Conservation (phyloP, 2,113 vertebrate genomes). For the Anarrhichthys ocellatus region DNA sequence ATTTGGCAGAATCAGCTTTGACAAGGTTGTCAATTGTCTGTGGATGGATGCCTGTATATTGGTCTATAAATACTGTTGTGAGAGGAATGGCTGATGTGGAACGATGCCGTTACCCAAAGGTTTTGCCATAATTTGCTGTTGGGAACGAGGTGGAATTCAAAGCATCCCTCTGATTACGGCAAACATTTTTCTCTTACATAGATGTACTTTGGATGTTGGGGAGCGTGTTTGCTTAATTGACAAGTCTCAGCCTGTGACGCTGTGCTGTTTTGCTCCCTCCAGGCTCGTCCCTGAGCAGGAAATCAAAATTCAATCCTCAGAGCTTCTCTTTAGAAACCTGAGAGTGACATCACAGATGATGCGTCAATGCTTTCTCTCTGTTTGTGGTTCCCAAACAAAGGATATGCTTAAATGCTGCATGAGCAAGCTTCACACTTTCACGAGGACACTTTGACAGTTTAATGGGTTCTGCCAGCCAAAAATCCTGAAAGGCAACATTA, state of each 20-base stretch:
- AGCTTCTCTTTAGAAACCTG: constrained; percentile 1
- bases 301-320: neutral
- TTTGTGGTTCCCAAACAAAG: neutral
- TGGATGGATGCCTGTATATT: neutral
- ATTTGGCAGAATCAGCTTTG: neutral
- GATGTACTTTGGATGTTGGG: neutral
- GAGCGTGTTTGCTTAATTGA: neutral
- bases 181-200: neutral
- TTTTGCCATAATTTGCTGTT: neutral
- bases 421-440: constrained; percentile 33
- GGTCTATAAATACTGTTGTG: neutral
- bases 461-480: constrained; percentile 11
- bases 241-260: neutral
- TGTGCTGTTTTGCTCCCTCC: neutral
- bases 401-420: neutral
- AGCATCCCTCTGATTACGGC: neutral
- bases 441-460: constrained; percentile 19
- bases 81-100: neutral
- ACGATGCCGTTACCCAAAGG: neutral
- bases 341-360: neutral
- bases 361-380: neutral
- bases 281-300: neutral
- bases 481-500: neutral
- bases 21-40: neutral
- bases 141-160: neutral